Base-by-base conservation (phyloP, 2,888 invertebrate genomes). In the Hoplodrina ambigua region DNA sequence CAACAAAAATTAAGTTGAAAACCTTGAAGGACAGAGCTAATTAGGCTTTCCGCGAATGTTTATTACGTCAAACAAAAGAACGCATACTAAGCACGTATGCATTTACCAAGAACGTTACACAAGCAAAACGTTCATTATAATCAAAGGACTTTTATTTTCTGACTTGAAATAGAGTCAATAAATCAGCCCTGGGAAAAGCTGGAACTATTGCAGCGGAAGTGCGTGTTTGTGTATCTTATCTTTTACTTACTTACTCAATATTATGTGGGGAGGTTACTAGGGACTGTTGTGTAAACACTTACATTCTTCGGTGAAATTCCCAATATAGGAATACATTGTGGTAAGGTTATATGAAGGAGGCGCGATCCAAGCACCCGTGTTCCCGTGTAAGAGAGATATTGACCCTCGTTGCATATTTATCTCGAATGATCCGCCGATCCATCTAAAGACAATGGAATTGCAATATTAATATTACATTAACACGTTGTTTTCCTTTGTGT, bases 351-450 rank as follows among this genome's bases (percentile, higher is more conserved):
- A 90, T 0, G 97, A 96, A 3, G 96, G 94, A 60, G 97, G 96
- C 17, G 96, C 95, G 54, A 97, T 91, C 96, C 97, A 97, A 30
- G 92, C 87, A 20, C 97, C 97, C 0, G 96, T 96, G 86, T 96
- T 96, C 0, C 97, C 97, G 80, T 97, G 97, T 41, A 97, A 91
- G 37, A 97, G 89, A 1, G 96, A 96, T 72, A 97, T 89, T 58
- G 96, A 95, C 68, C 97, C 97, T 1, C 91, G 88, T 61, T 97
- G 96, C 81, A 96, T 94, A 81, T 93, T 92, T 33, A 97, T 94
- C 82, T 97, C 97, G 5, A 96, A 86, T 41, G 96, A 95, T 65
- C 96, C 96, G 30, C 96, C 93, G 52, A 97, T 87, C 89, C 96
- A 96, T 33, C 97, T 97, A 79, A 54, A 90, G 88, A 79, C 20